These are phyloP conservation scores for Tichodroma muraria DNA, from an alignment of 2,113 vertebrate species.

Conservation along the genomic window DNA sequence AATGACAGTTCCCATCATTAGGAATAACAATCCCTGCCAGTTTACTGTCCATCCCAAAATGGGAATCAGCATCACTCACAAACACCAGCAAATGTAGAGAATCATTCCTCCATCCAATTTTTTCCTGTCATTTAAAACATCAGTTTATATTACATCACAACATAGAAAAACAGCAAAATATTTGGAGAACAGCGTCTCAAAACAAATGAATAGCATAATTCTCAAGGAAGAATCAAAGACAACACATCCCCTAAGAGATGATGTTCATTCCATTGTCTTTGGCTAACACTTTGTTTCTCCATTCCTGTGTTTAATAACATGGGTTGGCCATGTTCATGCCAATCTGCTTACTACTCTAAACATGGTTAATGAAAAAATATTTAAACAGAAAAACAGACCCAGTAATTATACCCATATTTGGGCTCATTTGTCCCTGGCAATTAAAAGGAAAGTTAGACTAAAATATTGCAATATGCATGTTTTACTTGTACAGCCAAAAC, in stretches of 20 bases:
- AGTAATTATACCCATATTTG: not conserved
- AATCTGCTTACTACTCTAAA: not conserved
- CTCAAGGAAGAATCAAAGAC: not conserved
- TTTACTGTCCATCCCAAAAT: conserved; percentile 98
- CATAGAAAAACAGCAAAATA: not conserved
- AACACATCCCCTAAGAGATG: not conserved
- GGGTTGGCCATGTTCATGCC: not conserved
- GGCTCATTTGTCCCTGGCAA: not conserved
- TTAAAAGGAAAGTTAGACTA: not conserved
- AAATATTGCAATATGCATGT: not conserved
- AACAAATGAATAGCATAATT: not conserved
- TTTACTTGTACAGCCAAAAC: not conserved
- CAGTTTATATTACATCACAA: not conserved
- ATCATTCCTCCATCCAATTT: conserved; percentile 96
- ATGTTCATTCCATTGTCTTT: not conserved
- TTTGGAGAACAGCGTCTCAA: not conserved
- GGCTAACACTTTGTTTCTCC: not conserved
- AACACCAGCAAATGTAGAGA: conserved; percentile 95
- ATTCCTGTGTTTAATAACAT: not conserved
- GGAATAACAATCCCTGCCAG: conserved; percentile 95
- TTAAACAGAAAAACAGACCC: not conserved
- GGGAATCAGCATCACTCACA: conserved; percentile 93
- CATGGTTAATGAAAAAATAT: not conserved
- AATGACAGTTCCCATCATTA: conserved; percentile 92
- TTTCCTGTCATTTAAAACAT: conserved; percentile 78